Base-by-base conservation (phyloP, 2,113 vertebrate genomes). In the Serinus canaria region DNA sequence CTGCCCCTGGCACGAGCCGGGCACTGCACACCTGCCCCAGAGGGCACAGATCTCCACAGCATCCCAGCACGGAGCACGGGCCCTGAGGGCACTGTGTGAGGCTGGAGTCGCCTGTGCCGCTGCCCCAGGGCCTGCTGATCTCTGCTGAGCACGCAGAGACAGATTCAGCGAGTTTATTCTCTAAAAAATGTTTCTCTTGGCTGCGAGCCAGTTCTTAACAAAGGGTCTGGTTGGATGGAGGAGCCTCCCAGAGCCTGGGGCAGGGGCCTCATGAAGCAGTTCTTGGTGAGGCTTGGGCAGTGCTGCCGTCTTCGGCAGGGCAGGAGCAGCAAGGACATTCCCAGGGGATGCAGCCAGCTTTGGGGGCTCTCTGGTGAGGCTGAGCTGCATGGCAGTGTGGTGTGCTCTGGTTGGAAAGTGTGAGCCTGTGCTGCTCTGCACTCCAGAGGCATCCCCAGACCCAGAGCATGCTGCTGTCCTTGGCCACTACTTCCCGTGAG, bases 131-230 rank as follows among this genome's bases (percentile, higher is more conserved):
- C 83, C 83, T 83, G 78, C 82, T 3, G 72, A 86, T 92, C 94
- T 69, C 60, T 76, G 73, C 86, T 2, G 83, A 90, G 76, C 59
- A 14, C 2, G 16, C 70, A 68, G 76, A 94, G 83, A 78, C 23
- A 56, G 94, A 94, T 95, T 92, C 77, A 75, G 77, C 28, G 10
- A 90, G 92, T 79, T 95, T 89, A 84, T 96, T 83, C 90, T 83
- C 94, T 91, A 91, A 91, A 94, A 95, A 96, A 94, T 93, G 91
- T 96, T 97, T 95, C 78, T 93, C 78, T 97, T 97, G 96, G 97
- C 96, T 88, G 64, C 0, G 1, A 79, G 97, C 96, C 97, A 96
- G 74, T 2, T 2, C 78, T 91, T 92, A 97, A 97, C 96, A 97
- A 97, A 96, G 95, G 95, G 91, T 96, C 97, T 96, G 95, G 91